Evolutionary conservation across 2,888 invertebrate species (phyloP).

Genomic region (Eupithecia inturbata): DNA sequence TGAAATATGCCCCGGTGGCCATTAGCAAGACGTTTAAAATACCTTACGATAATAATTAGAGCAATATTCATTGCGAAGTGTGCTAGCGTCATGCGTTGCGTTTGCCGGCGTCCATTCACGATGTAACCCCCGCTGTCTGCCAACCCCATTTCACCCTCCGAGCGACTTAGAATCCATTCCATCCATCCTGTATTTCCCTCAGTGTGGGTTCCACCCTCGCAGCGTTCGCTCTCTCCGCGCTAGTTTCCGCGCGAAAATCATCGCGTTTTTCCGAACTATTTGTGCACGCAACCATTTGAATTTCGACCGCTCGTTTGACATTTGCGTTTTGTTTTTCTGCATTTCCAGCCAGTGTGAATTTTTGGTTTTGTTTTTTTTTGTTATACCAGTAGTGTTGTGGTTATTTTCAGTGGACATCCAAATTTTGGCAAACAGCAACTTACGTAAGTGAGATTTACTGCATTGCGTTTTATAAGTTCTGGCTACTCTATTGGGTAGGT

Average conservation of each 20-base stretch:
- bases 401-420: constrained; percentile 57
- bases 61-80: constrained; percentile 47
- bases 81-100: constrained; percentile 48
- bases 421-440: constrained; percentile 70
- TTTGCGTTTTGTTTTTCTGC: constrained; percentile 51
- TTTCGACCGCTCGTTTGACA: constrained; percentile 47
- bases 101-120: constrained; percentile 59
- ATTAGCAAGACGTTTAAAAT: constrained; percentile 29
- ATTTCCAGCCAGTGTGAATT: constrained; percentile 47
- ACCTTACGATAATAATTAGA: constrained; percentile 57
- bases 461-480: constrained; percentile 68
- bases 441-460: constrained; percentile 80
- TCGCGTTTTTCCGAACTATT: constrained; percentile 67
- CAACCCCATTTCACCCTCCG: constrained; percentile 63
- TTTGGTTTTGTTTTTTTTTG: constrained; percentile 53
- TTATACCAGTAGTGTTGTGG: constrained; percentile 52
- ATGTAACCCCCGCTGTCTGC: constrained; percentile 50
- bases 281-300: constrained; percentile 64
- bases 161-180: constrained; percentile 48
- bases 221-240: constrained; percentile 52
- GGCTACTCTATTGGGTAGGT: background rate
- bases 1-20: constrained; percentile 11
- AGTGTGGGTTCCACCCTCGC: constrained; percentile 64
- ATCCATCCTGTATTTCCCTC: constrained; percentile 41
- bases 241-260: constrained; percentile 45